Evolutionary conservation across 2,888 invertebrate species (phyloP), one percentile per base, ranked within the genome.

Genomic region (Euphydryas editha): DNA sequence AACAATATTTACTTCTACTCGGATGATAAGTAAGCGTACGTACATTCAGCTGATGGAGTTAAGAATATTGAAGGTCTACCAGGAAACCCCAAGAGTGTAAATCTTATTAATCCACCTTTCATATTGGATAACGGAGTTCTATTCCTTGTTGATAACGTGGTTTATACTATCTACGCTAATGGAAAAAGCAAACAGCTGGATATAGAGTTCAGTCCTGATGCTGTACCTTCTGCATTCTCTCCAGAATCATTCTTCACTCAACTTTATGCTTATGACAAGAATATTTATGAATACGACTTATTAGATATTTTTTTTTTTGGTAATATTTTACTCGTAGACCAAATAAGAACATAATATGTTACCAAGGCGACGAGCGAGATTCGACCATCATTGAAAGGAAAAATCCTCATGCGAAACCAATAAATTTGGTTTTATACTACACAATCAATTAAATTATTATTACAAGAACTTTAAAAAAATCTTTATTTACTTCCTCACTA

Each of bases 281-380:
- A 81, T 6, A 85, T 91, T 37, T 91, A 90, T 54, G 81, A 86
- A 70, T 88, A 82, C 74, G 86, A 89, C 57, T 10, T 89, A 8
- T 37, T 62, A 17, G 13, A 37, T 8, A 51, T 72, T n/a, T 21
- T 74, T 1, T 15, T 73, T 0, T 65, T n/a, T n/a, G n/a, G 73
- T 1, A 74, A 73, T 1, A 0, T 77, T 1, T 6, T 83, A 0
- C 61, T 76, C 0, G 79, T n/a, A n/a, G n/a, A n/a, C n/a, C n/a
- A 81, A 0, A 17, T 88, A 0, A 80, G 76, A 24, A 21, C 56
- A n/a, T n/a, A n/a, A 0, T 83, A 71, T 70, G 74, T 88, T 0
- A 62, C 74, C 0, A 72, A 74, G 1, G 81, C 82, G 24, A 37
- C 76, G 6, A 71, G 75, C 0, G 57, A 75, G 0, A 85, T 88